phyloP scores from a whole-genome alignment of 2,888 invertebrate species.

The Drosophila sordidula region DNA sequence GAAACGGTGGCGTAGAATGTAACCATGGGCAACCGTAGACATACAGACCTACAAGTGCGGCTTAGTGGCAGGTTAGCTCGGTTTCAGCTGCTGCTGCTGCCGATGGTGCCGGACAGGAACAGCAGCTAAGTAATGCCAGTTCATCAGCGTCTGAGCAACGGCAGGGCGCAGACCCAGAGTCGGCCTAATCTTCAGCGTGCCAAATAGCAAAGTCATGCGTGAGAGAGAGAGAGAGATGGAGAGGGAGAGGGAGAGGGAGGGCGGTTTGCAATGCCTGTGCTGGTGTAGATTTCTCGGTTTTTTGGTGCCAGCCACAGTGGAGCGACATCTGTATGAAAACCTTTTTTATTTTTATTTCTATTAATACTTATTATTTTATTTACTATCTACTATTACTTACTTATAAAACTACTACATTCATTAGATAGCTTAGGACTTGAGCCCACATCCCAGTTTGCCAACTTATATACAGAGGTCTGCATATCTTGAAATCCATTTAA shows the following conservation, averaged over 20 bases:
- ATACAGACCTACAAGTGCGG: slow-evolving; percentile 74
- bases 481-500: background rate
- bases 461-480: no score
- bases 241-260: background rate
- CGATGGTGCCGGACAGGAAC: slow-evolving; percentile 5
- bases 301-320: slow-evolving; percentile 24
- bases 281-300: slow-evolving; percentile 25
- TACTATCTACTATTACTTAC: no score
- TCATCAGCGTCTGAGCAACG: slow-evolving; percentile 12
- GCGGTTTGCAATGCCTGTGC: slow-evolving; percentile 8
- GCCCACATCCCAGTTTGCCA: no score
- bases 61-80: slow-evolving; percentile 63
- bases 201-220: slow-evolving; percentile 65
- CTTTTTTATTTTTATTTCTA: no score
- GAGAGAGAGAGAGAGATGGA: background rate
- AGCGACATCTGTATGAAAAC: background rate
- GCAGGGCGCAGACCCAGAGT: slow-evolving; percentile 14
- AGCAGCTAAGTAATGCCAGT: slow-evolving; percentile 37
- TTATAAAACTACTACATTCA: no score
- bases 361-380: no score
- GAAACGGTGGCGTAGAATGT: background rate
- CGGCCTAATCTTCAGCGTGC: slow-evolving; percentile 66
- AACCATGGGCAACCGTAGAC: slow-evolving; percentile 1
- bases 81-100: slow-evolving; percentile 25
- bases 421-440: no score